Evolutionary conservation across 64 coral and sea anemone species (phyloP).

Genomic region (Montipora capricornis): DNA sequence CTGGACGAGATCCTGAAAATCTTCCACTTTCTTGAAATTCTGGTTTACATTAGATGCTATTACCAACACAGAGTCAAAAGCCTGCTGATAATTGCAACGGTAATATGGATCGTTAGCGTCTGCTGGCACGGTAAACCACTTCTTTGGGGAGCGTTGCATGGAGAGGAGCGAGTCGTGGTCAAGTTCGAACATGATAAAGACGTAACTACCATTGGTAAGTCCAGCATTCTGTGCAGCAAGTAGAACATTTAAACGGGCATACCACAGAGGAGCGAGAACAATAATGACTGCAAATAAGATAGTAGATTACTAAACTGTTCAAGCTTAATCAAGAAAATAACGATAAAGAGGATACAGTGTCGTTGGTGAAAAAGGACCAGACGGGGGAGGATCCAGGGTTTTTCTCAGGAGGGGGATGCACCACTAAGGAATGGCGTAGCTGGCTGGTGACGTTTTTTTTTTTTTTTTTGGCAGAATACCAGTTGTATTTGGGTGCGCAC

Average conservation of each 20-base stretch:
- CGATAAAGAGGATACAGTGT: too few relatives aligned
- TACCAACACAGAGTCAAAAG: slow-evolving; percentile 78
- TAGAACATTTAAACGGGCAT: background rate
- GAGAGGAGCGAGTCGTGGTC: slow-evolving; percentile 43
- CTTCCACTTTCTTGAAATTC: slow-evolving; percentile 43
- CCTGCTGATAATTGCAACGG: slow-evolving; percentile 45
- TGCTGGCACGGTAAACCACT: background rate
- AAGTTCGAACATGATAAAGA: slow-evolving; percentile 75
- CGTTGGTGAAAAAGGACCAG: too few relatives aligned
- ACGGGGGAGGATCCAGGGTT: too few relatives aligned
- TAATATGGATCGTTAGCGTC: background rate
- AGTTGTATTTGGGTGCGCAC: too few relatives aligned
- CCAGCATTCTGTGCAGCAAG: background rate
- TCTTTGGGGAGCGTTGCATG: background rate
- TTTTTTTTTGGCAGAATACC: too few relatives aligned
- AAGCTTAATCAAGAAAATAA: too few relatives aligned
- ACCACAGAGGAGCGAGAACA: background rate
- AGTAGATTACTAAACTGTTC: background rate
- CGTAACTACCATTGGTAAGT: slow-evolving; percentile 1
- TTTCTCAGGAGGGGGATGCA: too few relatives aligned
- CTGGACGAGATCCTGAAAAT: slow-evolving; percentile 34
- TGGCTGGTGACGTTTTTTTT: too few relatives aligned
- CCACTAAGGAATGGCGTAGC: too few relatives aligned
- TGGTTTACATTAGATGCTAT: slow-evolving; percentile 67
- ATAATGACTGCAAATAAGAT: slow-evolving; percentile 9